Conservation (phyloP, 2,888 invertebrate genomes). For the Pristionchus maxplancki region DNA sequence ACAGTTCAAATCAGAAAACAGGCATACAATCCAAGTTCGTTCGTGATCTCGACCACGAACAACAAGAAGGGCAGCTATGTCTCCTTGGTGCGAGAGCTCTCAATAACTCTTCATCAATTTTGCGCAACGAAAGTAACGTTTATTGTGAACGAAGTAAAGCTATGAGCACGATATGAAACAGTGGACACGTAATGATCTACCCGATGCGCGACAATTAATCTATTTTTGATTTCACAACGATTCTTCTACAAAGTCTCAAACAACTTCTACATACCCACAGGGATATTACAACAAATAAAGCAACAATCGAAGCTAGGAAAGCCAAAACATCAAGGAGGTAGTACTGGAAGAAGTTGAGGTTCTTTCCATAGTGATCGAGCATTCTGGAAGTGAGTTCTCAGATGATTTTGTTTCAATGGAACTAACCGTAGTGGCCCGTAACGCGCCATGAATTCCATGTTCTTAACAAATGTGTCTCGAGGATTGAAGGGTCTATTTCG, state of each 20-base stretch:
- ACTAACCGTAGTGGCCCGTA: conserved; percentile 19
- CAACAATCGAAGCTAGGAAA: neutral
- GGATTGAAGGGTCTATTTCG: conserved; percentile 24
- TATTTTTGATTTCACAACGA: neutral
- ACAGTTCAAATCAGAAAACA: too few relatives aligned
- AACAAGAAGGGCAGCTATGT: too few relatives aligned
- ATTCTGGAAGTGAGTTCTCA: conserved; percentile 19
- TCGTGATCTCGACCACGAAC: too few relatives aligned
- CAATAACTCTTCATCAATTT: too few relatives aligned
- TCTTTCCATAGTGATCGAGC: conserved; percentile 37
- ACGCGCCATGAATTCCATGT: conserved; percentile 45
- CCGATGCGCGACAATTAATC: neutral
- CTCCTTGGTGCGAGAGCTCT: too few relatives aligned
- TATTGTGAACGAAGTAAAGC: too few relatives aligned
- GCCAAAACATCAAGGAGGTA: conserved; percentile 35
- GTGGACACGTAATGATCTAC: too few relatives aligned
- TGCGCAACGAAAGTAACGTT: too few relatives aligned
- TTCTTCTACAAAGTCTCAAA: neutral
- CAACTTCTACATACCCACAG: neutral
- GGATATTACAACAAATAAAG: neutral
- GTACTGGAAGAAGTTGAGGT: conserved; percentile 36
- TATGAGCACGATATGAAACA: too few relatives aligned
- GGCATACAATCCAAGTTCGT: too few relatives aligned
- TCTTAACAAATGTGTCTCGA: conserved; percentile 25
- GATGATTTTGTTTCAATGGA: neutral